Evolutionary conservation across 2,113 vertebrate genomes (phyloP).

Genomic region (Mormyrus iriodes): DNA sequence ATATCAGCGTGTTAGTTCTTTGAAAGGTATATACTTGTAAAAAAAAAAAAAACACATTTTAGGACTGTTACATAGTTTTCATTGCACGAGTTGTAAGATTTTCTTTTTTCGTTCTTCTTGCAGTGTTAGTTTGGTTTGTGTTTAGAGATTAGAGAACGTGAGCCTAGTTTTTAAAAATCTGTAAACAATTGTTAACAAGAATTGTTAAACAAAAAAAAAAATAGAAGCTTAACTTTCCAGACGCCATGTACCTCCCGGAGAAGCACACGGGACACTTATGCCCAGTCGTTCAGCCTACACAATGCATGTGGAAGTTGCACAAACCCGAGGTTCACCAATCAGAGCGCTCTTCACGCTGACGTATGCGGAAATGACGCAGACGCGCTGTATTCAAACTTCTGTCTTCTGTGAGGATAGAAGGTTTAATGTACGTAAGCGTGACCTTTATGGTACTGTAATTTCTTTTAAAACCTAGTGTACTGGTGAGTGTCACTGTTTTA

Average conservation of each 20-base stretch:
- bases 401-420: slow-evolving; percentile 24
- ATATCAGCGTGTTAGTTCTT: neutral
- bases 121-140: neutral
- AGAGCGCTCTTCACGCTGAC: neutral
- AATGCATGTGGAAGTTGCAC: neutral
- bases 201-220: no score
- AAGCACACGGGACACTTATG: neutral
- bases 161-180: neutral
- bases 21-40: neutral
- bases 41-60: no score
- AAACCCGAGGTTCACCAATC: neutral
- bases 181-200: neutral
- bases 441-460: neutral
- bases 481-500: neutral
- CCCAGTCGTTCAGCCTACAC: neutral
- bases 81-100: neutral
- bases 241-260: neutral
- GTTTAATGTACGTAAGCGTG: neutral
- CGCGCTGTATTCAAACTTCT: slow-evolving; percentile 40
- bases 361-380: slow-evolving; percentile 38
- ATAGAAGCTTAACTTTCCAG: neutral
- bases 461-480: neutral
- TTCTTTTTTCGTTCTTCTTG: neutral
- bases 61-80: neutral
- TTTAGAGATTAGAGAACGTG: neutral